Evolutionary conservation across 2,113 vertebrate species (phyloP).

Genomic region (Progne subis): DNA sequence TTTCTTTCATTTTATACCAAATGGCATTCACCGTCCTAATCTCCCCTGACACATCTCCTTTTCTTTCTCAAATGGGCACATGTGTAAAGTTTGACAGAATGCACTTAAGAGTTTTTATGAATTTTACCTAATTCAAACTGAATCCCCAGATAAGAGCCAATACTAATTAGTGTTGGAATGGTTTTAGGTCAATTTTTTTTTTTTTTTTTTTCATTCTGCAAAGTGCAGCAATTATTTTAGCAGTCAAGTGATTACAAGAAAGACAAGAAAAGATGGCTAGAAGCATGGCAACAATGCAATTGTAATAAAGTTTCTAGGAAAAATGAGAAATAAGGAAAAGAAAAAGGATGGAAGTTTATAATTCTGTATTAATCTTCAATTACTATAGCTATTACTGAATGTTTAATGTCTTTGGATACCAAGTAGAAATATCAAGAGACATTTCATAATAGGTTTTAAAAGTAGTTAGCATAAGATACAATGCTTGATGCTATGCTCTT

Average conservation of each 20-base stretch:
- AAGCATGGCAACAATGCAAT: neutral
- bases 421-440: neutral
- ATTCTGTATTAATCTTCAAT: neutral
- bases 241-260: neutral
- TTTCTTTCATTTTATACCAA: neutral
- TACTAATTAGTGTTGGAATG: neutral
- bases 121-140: neutral
- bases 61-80: neutral
- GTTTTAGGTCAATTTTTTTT: neutral
- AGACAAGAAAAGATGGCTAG: neutral
- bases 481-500: neutral
- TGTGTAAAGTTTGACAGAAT: neutral
- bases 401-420: neutral
- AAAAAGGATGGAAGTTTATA: neutral
- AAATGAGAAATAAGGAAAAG: neutral
- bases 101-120: neutral
- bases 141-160: neutral
- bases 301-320: neutral
- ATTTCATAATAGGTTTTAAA: neutral
- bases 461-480: neutral
- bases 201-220: neutral
- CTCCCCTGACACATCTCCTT: accelerated
- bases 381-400: neutral
- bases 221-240: neutral
- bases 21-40: neutral